These are phyloP conservation scores for Mastacembelus armatus DNA, from an alignment of 2,797 vertebrate species.

Conservation along the genomic window DNA sequence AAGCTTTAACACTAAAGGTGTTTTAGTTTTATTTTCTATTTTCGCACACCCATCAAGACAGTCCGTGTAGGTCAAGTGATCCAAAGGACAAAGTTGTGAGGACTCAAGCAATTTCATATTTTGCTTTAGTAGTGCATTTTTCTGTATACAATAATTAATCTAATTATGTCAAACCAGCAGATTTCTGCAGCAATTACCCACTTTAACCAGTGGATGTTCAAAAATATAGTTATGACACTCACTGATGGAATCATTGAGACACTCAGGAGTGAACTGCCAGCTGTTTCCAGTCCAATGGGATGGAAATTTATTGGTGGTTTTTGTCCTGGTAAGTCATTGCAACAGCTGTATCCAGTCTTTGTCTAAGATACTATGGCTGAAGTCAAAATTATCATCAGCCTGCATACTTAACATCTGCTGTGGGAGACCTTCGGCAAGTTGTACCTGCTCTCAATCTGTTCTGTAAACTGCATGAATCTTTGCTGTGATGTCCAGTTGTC, in stretches of 20 bases:
- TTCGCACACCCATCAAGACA: too few relatives aligned
- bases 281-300: constrained; percentile 6
- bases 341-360: constrained; percentile 12
- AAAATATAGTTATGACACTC: neutral
- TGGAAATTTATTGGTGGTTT: neutral
- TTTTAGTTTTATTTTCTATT: too few relatives aligned
- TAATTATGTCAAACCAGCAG: neutral
- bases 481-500: neutral
- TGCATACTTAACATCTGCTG: constrained; percentile 27
- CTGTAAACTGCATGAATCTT: neutral
- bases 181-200: neutral
- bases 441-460: constrained; percentile 15
- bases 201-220: neutral
- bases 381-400: neutral
- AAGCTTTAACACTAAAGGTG: too few relatives aligned
- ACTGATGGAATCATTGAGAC: neutral
- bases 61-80: neutral
- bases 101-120: neutral
- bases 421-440: constrained; percentile 15
- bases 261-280: neutral
- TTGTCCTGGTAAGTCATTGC: constrained; percentile 28
- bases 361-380: constrained; percentile 14
- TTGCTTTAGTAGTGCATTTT: neutral
- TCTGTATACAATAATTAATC: neutral
- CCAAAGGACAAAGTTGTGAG: neutral